Percentiles rank a stretch among this genome's conserved stretches.
phyloP scores from a whole-genome alignment of 2,113 vertebrate genomes.

The Glaucomys volans region DNA sequence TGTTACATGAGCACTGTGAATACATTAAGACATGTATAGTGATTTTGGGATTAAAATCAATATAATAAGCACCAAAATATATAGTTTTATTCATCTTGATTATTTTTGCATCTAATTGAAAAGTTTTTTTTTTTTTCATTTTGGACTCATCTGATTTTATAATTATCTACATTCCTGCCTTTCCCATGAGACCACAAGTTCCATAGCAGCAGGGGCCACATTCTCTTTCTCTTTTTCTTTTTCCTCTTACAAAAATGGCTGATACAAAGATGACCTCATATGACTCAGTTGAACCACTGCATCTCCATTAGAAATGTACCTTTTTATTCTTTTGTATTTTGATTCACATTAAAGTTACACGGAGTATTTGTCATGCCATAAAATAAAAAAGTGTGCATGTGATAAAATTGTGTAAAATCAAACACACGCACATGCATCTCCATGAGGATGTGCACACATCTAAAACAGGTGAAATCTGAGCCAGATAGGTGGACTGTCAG shows the following conservation, averaged over 20 bases:
- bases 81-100: constrained; percentile 20
- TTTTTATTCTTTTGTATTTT: background rate
- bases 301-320: background rate
- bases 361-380: background rate
- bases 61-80: background rate
- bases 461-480: background rate
- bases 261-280: background rate
- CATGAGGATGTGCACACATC: fast-evolving
- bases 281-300: background rate
- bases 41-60: constrained; percentile 19
- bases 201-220: fast-evolving
- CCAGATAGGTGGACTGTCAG: no score
- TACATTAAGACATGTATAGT: background rate
- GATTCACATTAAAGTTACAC: background rate
- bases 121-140: background rate
- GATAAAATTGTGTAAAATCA: background rate
- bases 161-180: background rate
- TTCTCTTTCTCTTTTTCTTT: background rate
- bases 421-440: background rate
- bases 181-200: background rate
- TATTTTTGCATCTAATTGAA: constrained; percentile 28
- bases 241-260: background rate
- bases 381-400: background rate
- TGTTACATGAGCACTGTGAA: background rate
- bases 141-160: background rate